Evolutionary conservation across 2,888 invertebrate species (phyloP).

Genomic region (Alsophila aescularia): DNA sequence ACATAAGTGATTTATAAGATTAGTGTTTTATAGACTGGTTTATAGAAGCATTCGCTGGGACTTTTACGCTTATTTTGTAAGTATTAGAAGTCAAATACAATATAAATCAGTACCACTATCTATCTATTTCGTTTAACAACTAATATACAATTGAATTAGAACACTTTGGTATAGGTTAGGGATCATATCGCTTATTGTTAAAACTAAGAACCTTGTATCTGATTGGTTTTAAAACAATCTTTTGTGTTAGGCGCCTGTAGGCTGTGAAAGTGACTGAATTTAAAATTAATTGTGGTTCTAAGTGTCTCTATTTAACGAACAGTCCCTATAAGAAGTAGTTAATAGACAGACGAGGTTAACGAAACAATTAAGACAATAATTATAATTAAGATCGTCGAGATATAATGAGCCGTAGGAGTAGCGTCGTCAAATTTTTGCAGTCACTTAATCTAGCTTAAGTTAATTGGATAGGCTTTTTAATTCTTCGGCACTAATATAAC

Average conservation of each 20-base stretch:
- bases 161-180: slow-evolving; percentile 38
- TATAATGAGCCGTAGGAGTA: not conserved
- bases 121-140: not conserved
- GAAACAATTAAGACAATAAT: not conserved
- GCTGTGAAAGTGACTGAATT: slow-evolving; percentile 49
- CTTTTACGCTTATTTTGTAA: not conserved
- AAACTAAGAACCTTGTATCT: slow-evolving; percentile 49
- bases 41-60: not conserved
- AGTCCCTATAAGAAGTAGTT: not conserved
- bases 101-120: not conserved
- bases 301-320: slow-evolving; percentile 5
- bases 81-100: too few species aligned
- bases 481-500: not conserved
- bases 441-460: not conserved
- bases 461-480: not conserved
- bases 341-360: slow-evolving; percentile 3
- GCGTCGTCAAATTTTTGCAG: not conserved
- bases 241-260: slow-evolving; percentile 45
- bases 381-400: not conserved
- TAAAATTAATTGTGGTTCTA: slow-evolving; percentile 35
- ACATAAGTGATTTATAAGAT: slow-evolving; percentile 13
- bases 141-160: slow-evolving; percentile 28
- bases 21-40: slow-evolving; percentile 4
- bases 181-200: slow-evolving; percentile 48
- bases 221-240: slow-evolving; percentile 48